These are phyloP conservation scores for Euclidia mi DNA, from an alignment of 2,888 invertebrate genomes.

Conservation along the genomic window DNA sequence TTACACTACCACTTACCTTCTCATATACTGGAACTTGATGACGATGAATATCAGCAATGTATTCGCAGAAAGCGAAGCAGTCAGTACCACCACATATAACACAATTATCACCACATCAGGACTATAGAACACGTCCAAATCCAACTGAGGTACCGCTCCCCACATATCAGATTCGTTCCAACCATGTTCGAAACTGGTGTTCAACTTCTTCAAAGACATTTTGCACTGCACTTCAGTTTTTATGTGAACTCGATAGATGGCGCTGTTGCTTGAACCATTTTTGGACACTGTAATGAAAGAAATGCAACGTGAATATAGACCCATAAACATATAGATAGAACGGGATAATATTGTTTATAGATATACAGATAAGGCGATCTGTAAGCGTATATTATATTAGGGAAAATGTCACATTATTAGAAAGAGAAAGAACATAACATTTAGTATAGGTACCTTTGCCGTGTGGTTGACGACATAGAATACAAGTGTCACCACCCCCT, in stretches of 20 bases:
- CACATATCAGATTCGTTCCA: constrained; percentile 68
- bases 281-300: constrained; percentile 26
- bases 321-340: too few relatives aligned
- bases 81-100: constrained; percentile 91
- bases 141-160: constrained; percentile 67
- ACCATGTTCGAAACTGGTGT: constrained; percentile 39
- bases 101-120: constrained; percentile 89
- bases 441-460: too few relatives aligned
- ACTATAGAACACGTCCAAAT: constrained; percentile 80
- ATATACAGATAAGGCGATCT: too few relatives aligned
- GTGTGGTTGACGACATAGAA: too few relatives aligned
- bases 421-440: too few relatives aligned
- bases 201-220: constrained; percentile 37
- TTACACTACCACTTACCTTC: constrained; percentile 89
- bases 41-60: constrained; percentile 92
- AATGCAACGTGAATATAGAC: too few relatives aligned
- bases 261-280: constrained; percentile 16
- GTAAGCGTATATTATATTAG: too few relatives aligned
- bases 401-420: too few relatives aligned
- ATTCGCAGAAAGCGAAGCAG: constrained; percentile 92
- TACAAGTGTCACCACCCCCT: too few relatives aligned
- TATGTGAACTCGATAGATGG: constrained; percentile 7
- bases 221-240: constrained; percentile 3
- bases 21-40: constrained; percentile 93
- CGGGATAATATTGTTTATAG: too few relatives aligned